Percentiles rank a stretch among this genome's conserved stretches.
Conservation (phyloP, 1,140 invertebrate genomes). For the Musca vetustissima region DNA sequence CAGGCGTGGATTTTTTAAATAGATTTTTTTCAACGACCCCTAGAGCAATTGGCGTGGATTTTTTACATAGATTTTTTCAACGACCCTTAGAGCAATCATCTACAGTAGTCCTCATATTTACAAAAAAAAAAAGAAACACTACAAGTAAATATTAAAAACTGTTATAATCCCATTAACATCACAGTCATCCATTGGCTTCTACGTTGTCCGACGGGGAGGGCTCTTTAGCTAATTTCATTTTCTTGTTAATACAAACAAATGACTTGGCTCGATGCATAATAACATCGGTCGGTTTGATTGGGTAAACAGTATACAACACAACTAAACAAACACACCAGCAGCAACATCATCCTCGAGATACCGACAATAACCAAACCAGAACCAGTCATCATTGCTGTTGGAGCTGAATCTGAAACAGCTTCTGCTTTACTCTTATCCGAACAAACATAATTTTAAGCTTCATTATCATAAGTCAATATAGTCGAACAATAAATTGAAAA, state of each 20-base stretch:
- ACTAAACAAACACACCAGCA: background rate
- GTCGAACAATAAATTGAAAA: constrained; percentile 17
- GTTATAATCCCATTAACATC: constrained; percentile 15
- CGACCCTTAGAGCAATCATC: too few species aligned
- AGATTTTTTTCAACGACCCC: too few species aligned
- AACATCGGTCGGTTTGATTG: background rate
- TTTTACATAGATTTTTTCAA: too few species aligned
- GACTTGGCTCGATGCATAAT: background rate
- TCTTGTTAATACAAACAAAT: constrained; percentile 17
- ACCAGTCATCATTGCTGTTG: too few species aligned
- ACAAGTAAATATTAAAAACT: background rate
- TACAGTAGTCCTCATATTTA: too few species aligned
- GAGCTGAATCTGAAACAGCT: too few species aligned
- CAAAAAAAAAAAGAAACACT: background rate
- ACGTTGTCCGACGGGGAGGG: too few species aligned
- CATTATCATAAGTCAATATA: constrained; percentile 21
- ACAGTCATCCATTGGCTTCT: background rate
- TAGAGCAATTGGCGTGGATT: too few species aligned
- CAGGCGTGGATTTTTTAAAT: too few species aligned
- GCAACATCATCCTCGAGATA: background rate
- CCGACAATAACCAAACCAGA: too few species aligned
- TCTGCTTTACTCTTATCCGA: background rate
- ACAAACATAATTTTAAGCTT: constrained; percentile 20
- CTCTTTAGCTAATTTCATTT: constrained; percentile 2
- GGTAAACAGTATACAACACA: background rate